Conservation (phyloP, 2,113 vertebrate species). For the Pao palembangensis region DNA sequence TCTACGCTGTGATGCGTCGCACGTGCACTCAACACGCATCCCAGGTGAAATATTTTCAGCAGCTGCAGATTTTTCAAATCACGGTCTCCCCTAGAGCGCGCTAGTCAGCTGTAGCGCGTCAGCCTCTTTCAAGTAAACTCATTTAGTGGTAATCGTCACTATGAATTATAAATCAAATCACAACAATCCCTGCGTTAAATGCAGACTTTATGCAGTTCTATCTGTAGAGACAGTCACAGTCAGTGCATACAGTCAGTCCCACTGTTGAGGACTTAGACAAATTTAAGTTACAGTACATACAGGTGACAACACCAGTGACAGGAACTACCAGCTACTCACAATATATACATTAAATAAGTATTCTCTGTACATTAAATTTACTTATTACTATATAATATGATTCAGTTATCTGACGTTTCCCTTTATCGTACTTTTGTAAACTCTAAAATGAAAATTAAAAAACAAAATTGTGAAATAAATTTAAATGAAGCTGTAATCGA, state of each 20-base stretch:
- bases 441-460: conserved; percentile 18
- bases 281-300: conserved; percentile 30
- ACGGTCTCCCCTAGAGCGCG: conserved; percentile 24
- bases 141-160: conserved; percentile 33
- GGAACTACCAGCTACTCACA: conserved; percentile 43
- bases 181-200: conserved; percentile 31
- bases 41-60: conserved; percentile 23
- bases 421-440: conserved; percentile 27
- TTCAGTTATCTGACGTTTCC: conserved; percentile 25
- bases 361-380: conserved; percentile 65
- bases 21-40: background rate
- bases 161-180: conserved; percentile 9
- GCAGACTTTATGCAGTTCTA: conserved; percentile 33
- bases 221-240: conserved; percentile 39
- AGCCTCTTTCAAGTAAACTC: conserved; percentile 44
- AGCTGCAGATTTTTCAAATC: conserved; percentile 24
- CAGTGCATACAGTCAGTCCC: conserved; percentile 62
- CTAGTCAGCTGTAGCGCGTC: conserved; percentile 17
- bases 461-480: conserved; percentile 8
- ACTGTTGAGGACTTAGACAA: conserved; percentile 37
- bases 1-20: conserved; percentile 25
- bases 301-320: conserved; percentile 37
- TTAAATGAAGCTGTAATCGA: background rate
- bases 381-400: conserved; percentile 32
- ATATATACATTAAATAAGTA: conserved; percentile 61